Evolutionary conservation across 64 coral and sea anemone genomes (phyloP), one percentile per base, ranked within the genome.

Genomic region (Actinia equina): DNA sequence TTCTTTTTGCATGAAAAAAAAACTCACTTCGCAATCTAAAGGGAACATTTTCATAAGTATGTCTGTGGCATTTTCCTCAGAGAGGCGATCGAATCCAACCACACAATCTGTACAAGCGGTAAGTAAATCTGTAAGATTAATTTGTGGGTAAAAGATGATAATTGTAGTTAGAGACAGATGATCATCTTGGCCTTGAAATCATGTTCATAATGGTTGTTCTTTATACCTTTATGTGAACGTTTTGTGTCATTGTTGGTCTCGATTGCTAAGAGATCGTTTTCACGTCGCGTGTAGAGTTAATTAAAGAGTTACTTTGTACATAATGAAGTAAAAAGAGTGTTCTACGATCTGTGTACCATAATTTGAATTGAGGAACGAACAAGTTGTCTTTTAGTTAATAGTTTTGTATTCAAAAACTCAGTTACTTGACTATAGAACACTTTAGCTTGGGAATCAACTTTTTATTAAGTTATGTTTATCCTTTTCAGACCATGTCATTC

Each of bases 41-140:
- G 69, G 69, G 41, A 74, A 12, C 25, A 41, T 15, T 57, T 82
- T 14, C 55, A 85, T 60, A 37, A 37, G 30, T 52, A 85, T 85
- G 83, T 85, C 83, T 60, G 83, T 63, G 83, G 83, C 83, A 22
- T 85, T 85, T 53, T 52, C 83, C 20, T 59, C 49, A 3, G 83
- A 57, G 52, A 60, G 83, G 20, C 83, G 83, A 19, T 63, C 83
- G 17, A 63, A 61, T 58, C 83, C 83, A 27, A 85, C 26, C 52
- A 60, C 83, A 43, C 83, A 85, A 26, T 85, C 83, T 11, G 83
- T 85, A 1, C 83, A 85, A 85, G 54, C 52, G 83, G 83, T 85
- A 85, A 63, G 83, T 1, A 27, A 13, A 74, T 74, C 69, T 30
- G 69, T 74, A 3, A 14, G 14, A 74, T 74, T 74, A 74, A 74